Base-by-base conservation (phyloP, 2,888 invertebrate species). In the Adineta ricciae region DNA sequence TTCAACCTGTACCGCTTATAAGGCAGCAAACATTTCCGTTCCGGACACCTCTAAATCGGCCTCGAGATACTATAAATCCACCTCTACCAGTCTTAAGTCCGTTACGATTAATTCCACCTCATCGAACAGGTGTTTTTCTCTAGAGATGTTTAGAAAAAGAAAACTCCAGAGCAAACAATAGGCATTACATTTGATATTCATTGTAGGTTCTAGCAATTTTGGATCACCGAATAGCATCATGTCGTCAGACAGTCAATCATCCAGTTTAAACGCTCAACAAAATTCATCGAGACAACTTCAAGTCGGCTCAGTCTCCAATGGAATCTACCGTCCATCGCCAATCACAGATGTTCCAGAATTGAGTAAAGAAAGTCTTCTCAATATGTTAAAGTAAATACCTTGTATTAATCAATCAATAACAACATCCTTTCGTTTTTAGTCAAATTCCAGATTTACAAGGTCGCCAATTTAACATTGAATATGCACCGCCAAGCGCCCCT, bases 401-500 rank as follows among this genome's bases (percentile, higher is more conserved):
- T 50, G 2, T 19, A 50, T 19, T 19, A 2, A 41, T 16, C 21
- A 24, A 41, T 7, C 2, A 2, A 21, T 73, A 3, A 32, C 16
- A 1, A 32, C 73, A 16, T 21, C 38, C 11, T 64, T 27, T 64
- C 19, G 1, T 7, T 32, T 73, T 24, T 78, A 78, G 73, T 24
- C 73, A 78, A 78, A 78, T 78, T 8, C 73, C 73, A 38, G 73
- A 78, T 78, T 78, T 78, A 78, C 73, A 41, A 24, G 73, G 73
- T 78, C 36, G 41, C 24, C 73, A 14, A n/a, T 78, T 78, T 78
- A 78, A 78, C 16, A 78, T 78, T 41, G 36, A 36, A 24, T 78
- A 78, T 41, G 36, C 73, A 21, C 41, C 73, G 24, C 11, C 41
- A 5, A 5, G 24, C 41, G 73, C 41, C 21, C 41, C 73, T n/a